Base-by-base conservation (phyloP, 2,113 vertebrate genomes). In the Jaculus jaculus region DNA sequence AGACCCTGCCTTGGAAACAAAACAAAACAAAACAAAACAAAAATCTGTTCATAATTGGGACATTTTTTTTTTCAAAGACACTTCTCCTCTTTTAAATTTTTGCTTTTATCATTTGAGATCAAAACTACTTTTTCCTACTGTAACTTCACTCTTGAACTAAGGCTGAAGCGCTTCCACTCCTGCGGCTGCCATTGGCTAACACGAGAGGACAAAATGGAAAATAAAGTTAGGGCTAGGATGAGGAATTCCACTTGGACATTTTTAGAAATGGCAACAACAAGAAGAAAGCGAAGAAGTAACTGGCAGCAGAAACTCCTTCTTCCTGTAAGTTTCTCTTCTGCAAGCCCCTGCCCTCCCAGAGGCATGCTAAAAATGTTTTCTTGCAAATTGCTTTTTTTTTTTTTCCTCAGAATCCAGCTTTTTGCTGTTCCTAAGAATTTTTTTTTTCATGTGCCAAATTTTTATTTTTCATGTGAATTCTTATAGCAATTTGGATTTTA, bases 261-360 rank as follows among this genome's bases (percentile, higher is more conserved):
- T 47, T 91, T 77, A 87, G 84, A 93, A 96, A 82, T 86, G 85
- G 79, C 28, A 17, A 1, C 34, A 32, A 1, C 65, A 90, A 65
- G 17, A 58, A 42, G 21, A 65, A 7, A 39, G 1, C 34, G 28
- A 78, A 87, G 79, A 68, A 69, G 51, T 91, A 91, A 94, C 51
- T 92, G 78, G 93, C 89, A 72, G 8, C 30, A 72, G 12, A 34
- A 10, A 83, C 69, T 68, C 73, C n/a, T n/a, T 69, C 87, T 96
- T 95, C 95, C 94, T 74, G 54, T 91, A 94, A 96, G 61, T 93
- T 93, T 82, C 74, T 54, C 95, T 93, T 96, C 63, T 69, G 94
- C 73, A 89, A 72, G 72, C 51, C n/a, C n/a, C 91, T 94, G 82
- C 93, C 60, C 37, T 92, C 81, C 51, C 30, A 47, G 42, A 47